Evolutionary conservation across 2,113 vertebrate species (phyloP).

Genomic region (Ailuropoda melanoleuca): DNA sequence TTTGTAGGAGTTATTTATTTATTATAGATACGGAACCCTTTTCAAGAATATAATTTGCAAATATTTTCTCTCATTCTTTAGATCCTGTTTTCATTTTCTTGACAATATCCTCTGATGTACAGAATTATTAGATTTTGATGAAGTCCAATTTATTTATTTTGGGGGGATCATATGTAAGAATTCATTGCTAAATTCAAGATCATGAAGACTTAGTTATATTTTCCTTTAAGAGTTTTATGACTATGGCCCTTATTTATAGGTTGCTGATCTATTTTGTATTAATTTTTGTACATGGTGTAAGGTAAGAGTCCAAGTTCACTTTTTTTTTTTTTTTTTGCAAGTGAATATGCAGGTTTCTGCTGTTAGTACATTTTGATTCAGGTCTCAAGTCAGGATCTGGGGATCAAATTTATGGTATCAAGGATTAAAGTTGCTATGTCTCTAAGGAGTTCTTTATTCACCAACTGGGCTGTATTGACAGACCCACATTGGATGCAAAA

Average conservation of each 20-base stretch:
- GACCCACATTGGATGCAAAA: background rate
- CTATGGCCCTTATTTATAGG: background rate
- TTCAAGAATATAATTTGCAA: background rate
- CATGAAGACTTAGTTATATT: background rate
- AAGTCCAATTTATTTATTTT: background rate
- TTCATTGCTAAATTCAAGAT: background rate
- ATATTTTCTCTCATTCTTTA: background rate
- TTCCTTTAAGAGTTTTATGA: background rate
- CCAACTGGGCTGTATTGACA: background rate
- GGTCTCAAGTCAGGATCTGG: background rate
- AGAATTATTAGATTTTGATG: background rate
- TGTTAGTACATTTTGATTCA: background rate
- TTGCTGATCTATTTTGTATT: background rate
- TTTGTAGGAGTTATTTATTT: background rate
- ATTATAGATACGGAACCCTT: background rate
- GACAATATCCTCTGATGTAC: background rate
- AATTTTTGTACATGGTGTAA: background rate
- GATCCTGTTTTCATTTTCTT: background rate
- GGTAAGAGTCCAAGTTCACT: background rate
- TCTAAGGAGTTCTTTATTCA: background rate
- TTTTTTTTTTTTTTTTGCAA: background rate
- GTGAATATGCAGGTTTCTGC: background rate
- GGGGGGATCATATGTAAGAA: background rate
- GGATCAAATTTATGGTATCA: background rate
- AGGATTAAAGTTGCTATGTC: background rate